These are phyloP conservation scores for Pholis gunnellus DNA, from an alignment of 2,113 vertebrate genomes.

Conservation along the genomic window DNA sequence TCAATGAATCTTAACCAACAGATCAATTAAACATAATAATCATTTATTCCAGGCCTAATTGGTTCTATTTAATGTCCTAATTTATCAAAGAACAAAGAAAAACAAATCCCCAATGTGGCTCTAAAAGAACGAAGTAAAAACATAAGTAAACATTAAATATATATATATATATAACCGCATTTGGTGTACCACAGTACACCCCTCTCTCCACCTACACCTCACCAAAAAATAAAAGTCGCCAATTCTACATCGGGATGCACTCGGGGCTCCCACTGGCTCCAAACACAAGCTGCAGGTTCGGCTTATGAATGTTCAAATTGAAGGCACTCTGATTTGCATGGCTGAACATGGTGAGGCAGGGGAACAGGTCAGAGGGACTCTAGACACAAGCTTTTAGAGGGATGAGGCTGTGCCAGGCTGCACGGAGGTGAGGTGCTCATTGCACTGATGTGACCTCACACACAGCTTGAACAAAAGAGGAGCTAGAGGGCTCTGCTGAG, in stretches of 20 bases:
- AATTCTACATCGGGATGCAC: slow-evolving; percentile 13
- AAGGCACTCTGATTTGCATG: slow-evolving; percentile 75
- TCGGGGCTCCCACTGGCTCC: slow-evolving; percentile 45
- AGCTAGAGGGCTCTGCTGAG: slow-evolving; percentile 33
- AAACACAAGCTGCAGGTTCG: slow-evolving; percentile 40
- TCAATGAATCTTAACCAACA: background rate
- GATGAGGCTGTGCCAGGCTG: slow-evolving; percentile 56
- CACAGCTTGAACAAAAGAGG: slow-evolving; percentile 51
- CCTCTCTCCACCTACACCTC: background rate
- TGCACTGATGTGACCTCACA: slow-evolving; percentile 63
- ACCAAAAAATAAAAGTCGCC: slow-evolving; percentile 27
- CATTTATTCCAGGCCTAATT: background rate
- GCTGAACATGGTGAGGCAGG: slow-evolving; percentile 66
- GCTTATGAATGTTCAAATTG: slow-evolving; percentile 69
- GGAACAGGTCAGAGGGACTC: slow-evolving; percentile 64
- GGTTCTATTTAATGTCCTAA: background rate
- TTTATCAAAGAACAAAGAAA: background rate
- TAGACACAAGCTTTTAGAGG: slow-evolving; percentile 70
- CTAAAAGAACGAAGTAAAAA: background rate
- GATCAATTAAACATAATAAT: slow-evolving; percentile 5
- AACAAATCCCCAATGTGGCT: background rate
- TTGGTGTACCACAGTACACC: slow-evolving; percentile 5
- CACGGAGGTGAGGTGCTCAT: slow-evolving; percentile 59
- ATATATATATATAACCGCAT: background rate
- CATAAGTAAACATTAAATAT: background rate